Conservation (phyloP, 2,113 vertebrate genomes). For the Buteo buteo region DNA sequence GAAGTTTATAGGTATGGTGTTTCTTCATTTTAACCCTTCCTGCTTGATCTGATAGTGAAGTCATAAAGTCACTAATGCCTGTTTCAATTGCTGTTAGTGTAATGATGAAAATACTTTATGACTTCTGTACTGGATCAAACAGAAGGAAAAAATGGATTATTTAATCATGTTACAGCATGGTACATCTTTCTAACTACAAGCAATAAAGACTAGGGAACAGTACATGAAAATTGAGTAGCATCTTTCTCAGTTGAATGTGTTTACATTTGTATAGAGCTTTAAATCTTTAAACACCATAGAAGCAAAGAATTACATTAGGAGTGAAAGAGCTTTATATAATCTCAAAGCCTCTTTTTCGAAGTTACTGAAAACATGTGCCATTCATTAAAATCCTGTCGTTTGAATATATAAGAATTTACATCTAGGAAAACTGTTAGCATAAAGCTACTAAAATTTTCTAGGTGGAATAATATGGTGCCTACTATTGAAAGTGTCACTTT, state of each 20-base stretch:
- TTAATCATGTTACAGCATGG: background rate
- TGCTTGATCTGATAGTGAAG: constrained; percentile 4
- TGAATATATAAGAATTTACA: background rate
- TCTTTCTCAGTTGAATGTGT: background rate
- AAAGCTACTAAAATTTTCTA: background rate
- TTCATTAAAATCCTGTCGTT: background rate
- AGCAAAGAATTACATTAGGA: background rate
- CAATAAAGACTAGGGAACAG: background rate
- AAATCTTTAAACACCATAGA: background rate
- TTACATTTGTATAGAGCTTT: background rate
- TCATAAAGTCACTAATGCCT: background rate
- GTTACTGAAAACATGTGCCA: background rate
- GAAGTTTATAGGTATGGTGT: background rate
- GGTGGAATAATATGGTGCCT: constrained; percentile 61
- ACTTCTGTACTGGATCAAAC: background rate
- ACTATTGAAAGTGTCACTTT: constrained; percentile 73
- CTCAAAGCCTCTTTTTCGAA: background rate
- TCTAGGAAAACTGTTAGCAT: background rate
- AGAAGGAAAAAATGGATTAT: background rate
- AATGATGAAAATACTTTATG: background rate
- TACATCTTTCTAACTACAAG: background rate
- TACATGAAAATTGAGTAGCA: background rate
- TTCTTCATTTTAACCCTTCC: constrained; percentile 12
- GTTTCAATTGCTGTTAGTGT: background rate
- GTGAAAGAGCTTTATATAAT: background rate